Base-by-base conservation (phyloP, 2,113 vertebrate species). In the Alaudala cheleensis region DNA sequence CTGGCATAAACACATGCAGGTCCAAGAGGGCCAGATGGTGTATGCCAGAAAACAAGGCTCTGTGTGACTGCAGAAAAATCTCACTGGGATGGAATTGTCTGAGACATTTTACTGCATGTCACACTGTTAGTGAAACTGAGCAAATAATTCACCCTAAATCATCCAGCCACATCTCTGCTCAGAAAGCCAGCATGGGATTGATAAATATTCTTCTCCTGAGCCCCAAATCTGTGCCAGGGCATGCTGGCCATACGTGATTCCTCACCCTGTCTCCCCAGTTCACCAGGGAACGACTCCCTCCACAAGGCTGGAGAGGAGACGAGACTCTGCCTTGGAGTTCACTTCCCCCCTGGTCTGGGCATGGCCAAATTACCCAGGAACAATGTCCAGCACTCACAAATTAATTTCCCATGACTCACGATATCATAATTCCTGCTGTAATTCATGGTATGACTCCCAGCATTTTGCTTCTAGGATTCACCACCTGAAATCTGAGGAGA, bases 401-500 rank as follows among this genome's bases (percentile, higher is more conserved):
- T 93, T 92, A 51, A 92, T 90, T 93, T 96, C 92, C 90, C 73
- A 64, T 96, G 88, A 91, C 92, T 96, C 92, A 96, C 0, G 1
- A 47, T 49, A 58, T 10, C 77, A 64, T 72, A 73, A 95, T 67
- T 92, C 65, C 77, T 71, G 44, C 73, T 3, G 13, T 29, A 88
- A 95, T 95, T 90, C 2, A 0, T 64, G 76, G 76, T 66, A 86
- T 88, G 76, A 51, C 61, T 96, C 69, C 45, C 53, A 77, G 57
- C 0, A 0, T 22, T 90, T 79, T 64, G 88, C 57, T 93, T 90
- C 79, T 83, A 83, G 93, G 92, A 95, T 94, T 96, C 53, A 42
- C 82, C 72, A 77, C 74, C 69, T 92, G 90, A 96, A 94, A 95
- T 70, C 0, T 57, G 95, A 96, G 93, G 88, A 96, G 76, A 92